Evolutionary conservation across 2,797 vertebrate genomes (phyloP), one percentile per base, ranked within the genome.

Genomic region (Takifugu rubripes): DNA sequence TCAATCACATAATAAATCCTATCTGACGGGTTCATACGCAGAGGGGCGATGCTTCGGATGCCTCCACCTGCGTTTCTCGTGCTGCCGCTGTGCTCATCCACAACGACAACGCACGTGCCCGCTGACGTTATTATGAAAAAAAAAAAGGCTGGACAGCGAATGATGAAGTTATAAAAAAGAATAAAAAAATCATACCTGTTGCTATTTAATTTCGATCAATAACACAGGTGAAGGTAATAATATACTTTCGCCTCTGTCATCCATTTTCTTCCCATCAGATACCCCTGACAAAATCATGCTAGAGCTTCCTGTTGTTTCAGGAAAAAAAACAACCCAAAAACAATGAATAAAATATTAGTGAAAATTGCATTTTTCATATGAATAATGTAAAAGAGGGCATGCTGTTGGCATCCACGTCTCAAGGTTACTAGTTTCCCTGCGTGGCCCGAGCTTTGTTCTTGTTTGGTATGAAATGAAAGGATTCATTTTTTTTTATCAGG

Each of bases 311-410:
- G 78, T 84, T 88, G 85, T 87, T 88, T 86, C 88, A 90, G 84
- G 79, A 81, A 84, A 82, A 10, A 40, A 40, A 40, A 84, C 82
- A 29, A 29, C 4, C 84, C 82, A 48, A 48, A 87, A 81, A 47
- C 85, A 85, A 91, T 92, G 89, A 92, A 92, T 92, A 91, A 91
- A 91, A 92, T 89, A 92, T 91, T 68, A 76, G 81, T 79, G 74
- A 83, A 91, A 89, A 88, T 87, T 87, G 82, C 89, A 87, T 87
- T 88, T 89, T 87, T 84, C 54, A 77, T 85, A 89, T 92, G 90
- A 92, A 92, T 92, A 91, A 92, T 91, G 87, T 85, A 91, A 83
- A 84, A 83, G 81, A 79, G 77, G 80, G 75, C 76, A 77, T 40
- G 68, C 74, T 84, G 79, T 78, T 81, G 81, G 81, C 56, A 57